A percentile compares a stretch with the other conserved stretches of the same genome.
These are phyloP conservation scores for Ctenopoma multispine DNA, from an alignment of 2,797 vertebrate species.

Conservation along the genomic window DNA sequence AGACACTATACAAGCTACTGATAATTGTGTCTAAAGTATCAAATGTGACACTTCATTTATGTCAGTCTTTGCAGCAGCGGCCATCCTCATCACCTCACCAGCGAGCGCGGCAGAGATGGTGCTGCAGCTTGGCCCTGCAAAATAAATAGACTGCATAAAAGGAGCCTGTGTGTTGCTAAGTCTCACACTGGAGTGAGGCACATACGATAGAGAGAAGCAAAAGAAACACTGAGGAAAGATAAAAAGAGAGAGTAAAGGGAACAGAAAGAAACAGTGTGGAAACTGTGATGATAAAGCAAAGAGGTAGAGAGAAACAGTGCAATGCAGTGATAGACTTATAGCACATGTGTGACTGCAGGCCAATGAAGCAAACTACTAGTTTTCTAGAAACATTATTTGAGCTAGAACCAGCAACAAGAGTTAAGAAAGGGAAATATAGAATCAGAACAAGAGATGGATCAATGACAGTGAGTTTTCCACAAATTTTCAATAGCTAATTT, in stretches of 20 bases:
- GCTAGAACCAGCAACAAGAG: neutral
- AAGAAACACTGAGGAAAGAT: neutral
- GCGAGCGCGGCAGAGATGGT: slow-evolving; percentile 9
- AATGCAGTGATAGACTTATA: slow-evolving; percentile 30
- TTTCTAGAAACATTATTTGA: too few relatives aligned
- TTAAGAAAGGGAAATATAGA: neutral
- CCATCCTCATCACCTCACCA: slow-evolving; percentile 29
- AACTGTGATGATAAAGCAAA: slow-evolving; percentile 22
- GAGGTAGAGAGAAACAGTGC: neutral
- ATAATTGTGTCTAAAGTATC: neutral
- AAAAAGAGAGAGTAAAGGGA: neutral
- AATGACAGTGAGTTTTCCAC: slow-evolving; percentile 41
- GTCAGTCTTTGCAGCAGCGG: slow-evolving; percentile 19
- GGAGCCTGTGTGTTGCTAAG: slow-evolving; percentile 64
- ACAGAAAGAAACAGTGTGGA: slow-evolving; percentile 13
- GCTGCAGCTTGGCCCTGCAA: slow-evolving; percentile 53
- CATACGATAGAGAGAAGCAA: slow-evolving; percentile 21
- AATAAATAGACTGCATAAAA: slow-evolving; percentile 69
- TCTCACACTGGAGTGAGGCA: slow-evolving; percentile 62
- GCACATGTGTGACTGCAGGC: slow-evolving; percentile 38
- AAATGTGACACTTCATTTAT: slow-evolving; percentile 23
- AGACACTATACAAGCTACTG: neutral
- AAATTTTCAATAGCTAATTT: slow-evolving; percentile 37
- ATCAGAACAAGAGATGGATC: neutral
- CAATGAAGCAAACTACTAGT: slow-evolving; percentile 41